Percentiles rank a stretch among this genome's conserved stretches.
Evolutionary conservation across 2,113 vertebrate species (phyloP).

Genomic region (Chamaea fasciata): DNA sequence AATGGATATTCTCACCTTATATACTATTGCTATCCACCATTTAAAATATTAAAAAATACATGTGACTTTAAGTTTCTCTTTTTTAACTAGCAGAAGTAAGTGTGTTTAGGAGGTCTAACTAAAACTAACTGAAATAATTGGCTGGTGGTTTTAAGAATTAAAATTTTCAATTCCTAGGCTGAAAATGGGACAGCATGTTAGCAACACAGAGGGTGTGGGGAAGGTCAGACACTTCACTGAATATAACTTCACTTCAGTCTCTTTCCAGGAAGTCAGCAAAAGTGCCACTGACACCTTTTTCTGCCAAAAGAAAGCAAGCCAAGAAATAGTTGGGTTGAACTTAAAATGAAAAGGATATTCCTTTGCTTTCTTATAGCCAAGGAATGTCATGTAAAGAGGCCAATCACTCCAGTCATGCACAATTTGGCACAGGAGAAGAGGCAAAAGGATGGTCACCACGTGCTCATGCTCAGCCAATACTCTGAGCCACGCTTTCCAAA

Average conservation of each 20-base stretch:
- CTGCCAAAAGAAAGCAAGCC: not conserved
- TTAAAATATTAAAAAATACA: not conserved
- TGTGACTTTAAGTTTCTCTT: not conserved
- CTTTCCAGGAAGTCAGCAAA: not conserved
- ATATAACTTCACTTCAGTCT: not conserved
- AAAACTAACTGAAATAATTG: not conserved
- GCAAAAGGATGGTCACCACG: fast-evolving
- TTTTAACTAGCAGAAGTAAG: not conserved
- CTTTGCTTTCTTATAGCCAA: not conserved
- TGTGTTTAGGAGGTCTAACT: not conserved
- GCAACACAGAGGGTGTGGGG: not conserved
- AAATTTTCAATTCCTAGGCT: not conserved
- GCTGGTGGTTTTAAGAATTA: not conserved
- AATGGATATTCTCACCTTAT: not conserved
- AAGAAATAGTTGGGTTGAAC: not conserved
- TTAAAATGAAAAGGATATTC: not conserved
- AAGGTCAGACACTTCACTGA: not conserved
- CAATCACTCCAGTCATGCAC: not conserved
- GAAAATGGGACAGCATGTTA: not conserved
- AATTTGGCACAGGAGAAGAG: not conserved
- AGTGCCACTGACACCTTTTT: not conserved
- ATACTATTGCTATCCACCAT: not conserved
- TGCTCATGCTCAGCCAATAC: not conserved
- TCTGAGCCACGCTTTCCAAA: fast-evolving
- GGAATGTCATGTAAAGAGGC: not conserved